Percentiles rank a stretch among this genome's conserved stretches.
Evolutionary conservation across 1,140 invertebrate species (phyloP).

Genomic region (Condylostylus longicornis): DNA sequence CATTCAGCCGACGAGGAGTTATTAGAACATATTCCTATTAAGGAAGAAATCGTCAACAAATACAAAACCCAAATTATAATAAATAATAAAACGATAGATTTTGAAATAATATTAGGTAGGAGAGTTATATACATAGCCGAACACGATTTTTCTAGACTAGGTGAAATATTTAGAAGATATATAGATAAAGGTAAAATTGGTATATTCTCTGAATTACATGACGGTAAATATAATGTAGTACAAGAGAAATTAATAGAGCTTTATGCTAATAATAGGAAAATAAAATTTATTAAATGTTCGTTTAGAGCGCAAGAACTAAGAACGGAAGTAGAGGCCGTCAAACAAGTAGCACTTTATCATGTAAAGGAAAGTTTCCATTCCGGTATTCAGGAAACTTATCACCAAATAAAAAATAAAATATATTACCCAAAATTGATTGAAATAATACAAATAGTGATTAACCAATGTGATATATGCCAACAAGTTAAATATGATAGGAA

Average conservation of each 20-base stretch:
- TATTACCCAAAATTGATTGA: too few relatives aligned
- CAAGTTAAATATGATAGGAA: too few relatives aligned
- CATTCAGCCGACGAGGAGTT: conserved; percentile 1
- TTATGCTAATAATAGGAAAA: neutral
- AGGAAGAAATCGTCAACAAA: neutral
- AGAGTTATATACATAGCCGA: conserved; percentile 2
- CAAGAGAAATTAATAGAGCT: conserved; percentile 4
- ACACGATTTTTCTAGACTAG: conserved; percentile 1
- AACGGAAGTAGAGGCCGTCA: neutral
- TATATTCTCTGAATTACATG: conserved; percentile 6
- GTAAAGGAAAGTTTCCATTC: too few relatives aligned
- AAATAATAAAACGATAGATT: neutral
- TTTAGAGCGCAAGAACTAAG: neutral
- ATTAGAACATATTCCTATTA: too few relatives aligned
- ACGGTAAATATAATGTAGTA: conserved; percentile 3
- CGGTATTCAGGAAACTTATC: too few relatives aligned
- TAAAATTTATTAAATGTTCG: conserved; percentile 2
- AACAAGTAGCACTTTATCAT: conserved; percentile 2
- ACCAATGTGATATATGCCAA: too few relatives aligned
- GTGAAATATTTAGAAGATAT: conserved; percentile 4
- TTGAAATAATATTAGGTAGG: neutral
- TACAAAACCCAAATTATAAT: neutral
- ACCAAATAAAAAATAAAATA: too few relatives aligned
- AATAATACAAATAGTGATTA: too few relatives aligned
- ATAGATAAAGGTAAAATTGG: conserved; percentile 5